Percentiles rank a stretch among this genome's conserved stretches.
Evolutionary conservation across 2,113 vertebrate species (phyloP).

Genomic region (Nyctereutes procyonoides): DNA sequence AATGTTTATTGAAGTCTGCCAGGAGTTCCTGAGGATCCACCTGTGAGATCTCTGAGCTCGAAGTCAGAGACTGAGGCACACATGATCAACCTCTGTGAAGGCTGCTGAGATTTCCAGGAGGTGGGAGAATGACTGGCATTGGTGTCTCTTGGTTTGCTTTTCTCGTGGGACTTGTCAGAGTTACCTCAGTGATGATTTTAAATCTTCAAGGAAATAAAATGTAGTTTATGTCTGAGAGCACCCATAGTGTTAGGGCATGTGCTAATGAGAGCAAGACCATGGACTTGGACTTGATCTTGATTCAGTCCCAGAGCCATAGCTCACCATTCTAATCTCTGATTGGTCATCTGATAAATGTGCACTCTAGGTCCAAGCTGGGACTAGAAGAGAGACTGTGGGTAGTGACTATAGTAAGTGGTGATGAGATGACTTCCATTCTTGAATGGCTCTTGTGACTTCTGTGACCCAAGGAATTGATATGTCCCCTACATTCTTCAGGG

Average conservation of each 20-base stretch:
- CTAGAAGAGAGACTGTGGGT: not conserved
- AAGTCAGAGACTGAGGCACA: not conserved
- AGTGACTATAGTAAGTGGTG: not conserved
- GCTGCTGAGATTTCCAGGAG: not conserved
- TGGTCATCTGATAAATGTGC: not conserved
- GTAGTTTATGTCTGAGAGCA: not conserved
- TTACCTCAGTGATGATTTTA: not conserved
- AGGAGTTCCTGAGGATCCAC: not conserved
- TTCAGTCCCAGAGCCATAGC: not conserved
- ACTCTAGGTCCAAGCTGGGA: not conserved
- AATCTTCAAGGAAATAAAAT: not conserved
- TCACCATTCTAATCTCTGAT: not conserved
- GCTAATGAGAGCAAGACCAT: not conserved
- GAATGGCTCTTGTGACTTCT: not conserved
- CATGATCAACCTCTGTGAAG: not conserved
- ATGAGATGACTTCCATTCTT: not conserved
- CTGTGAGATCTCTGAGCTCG: not conserved
- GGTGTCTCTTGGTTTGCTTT: not conserved
- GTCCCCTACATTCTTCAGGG: not conserved
- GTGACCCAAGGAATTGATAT: not conserved
- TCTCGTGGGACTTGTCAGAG: not conserved
- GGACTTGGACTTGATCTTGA: not conserved
- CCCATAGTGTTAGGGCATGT: not conserved
- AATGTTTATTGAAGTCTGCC: not conserved
- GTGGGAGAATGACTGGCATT: not conserved